Evolutionary conservation across 1,140 invertebrate genomes (phyloP).

Genomic region (Temnothorax nylanderi): DNA sequence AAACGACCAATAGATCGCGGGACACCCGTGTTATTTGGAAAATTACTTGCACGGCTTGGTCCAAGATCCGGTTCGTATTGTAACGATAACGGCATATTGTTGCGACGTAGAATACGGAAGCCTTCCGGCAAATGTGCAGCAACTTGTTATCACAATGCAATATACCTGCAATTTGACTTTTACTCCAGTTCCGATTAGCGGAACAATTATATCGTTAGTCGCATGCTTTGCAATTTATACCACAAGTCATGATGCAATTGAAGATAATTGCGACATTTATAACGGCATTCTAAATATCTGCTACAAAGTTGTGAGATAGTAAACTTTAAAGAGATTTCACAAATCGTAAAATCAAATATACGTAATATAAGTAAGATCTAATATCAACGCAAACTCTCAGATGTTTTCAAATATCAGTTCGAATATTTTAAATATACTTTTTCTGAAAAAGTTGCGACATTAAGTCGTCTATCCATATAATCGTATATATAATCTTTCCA

Average conservation of each 20-base stretch:
- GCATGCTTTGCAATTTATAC: background rate
- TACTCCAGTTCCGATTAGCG: background rate
- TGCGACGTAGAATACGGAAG: background rate
- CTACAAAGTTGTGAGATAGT: background rate
- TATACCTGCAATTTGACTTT: background rate
- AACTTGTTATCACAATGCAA: background rate
- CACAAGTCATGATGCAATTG: background rate
- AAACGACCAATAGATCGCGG: slow-evolving; percentile 17
- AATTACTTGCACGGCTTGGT: slow-evolving; percentile 9
- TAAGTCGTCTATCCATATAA: too few species aligned
- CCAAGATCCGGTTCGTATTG: background rate
- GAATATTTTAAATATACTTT: too few species aligned
- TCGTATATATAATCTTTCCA: too few species aligned
- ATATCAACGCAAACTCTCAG: background rate
- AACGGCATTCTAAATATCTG: slow-evolving; percentile 33
- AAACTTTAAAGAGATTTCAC: background rate
- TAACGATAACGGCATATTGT: slow-evolving; percentile 33
- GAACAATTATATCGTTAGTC: slow-evolving; percentile 21
- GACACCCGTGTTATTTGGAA: slow-evolving; percentile 31
- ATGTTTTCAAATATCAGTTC: background rate
- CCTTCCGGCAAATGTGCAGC: slow-evolving; percentile 2
- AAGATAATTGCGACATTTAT: slow-evolving; percentile 17
- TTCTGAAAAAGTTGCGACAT: too few species aligned
- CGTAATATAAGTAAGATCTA: background rate
- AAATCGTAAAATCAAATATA: background rate